These are phyloP conservation scores for Pollachius pollachius DNA, from an alignment of 2,113 vertebrate genomes.

Conservation along the genomic window DNA sequence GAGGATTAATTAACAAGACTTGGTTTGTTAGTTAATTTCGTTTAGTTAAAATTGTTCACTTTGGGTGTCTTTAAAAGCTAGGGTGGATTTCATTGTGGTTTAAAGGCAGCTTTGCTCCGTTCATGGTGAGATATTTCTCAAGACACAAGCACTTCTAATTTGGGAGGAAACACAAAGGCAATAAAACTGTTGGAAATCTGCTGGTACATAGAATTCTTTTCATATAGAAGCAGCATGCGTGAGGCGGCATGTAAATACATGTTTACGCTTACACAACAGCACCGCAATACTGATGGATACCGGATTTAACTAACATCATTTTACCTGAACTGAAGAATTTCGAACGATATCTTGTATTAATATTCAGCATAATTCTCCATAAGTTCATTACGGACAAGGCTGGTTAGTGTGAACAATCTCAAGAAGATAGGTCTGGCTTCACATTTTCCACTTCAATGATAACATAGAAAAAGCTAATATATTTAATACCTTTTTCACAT, in stretches of 20 bases:
- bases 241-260: neutral
- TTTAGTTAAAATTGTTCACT: neutral
- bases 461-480: no score
- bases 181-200: neutral
- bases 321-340: no score
- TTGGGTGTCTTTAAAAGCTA: constrained; percentile 2
- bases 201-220: neutral
- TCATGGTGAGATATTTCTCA: neutral
- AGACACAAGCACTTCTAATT: neutral
- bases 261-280: neutral
- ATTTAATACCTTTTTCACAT: no score
- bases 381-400: no score
- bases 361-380: no score
- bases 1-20: constrained; percentile 4
- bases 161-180: neutral
- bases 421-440: no score
- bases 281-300: no score
- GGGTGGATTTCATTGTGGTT: neutral
- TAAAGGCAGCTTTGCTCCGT: constrained; percentile 4
- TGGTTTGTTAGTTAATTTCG: constrained; percentile 1
- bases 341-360: no score
- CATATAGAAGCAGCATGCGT: neutral
- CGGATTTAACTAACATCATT: no score
- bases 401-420: no score
- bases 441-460: no score